A percentile compares a stretch with the other conserved stretches of the same genome.
Evolutionary conservation across 2,113 vertebrate species (phyloP).

Genomic region (Chaenogobius annularis): DNA sequence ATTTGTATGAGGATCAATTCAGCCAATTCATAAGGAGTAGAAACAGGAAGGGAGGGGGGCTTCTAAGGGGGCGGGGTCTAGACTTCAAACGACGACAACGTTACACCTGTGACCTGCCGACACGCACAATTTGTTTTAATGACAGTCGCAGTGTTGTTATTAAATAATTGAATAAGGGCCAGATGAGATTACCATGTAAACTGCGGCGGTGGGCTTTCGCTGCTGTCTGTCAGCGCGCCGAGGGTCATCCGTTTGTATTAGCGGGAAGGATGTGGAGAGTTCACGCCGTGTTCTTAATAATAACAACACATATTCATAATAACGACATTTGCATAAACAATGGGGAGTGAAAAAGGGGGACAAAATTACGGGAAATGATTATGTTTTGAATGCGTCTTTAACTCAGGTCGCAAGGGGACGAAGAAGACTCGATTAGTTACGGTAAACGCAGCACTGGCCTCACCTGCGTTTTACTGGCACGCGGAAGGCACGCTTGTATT

Average conservation of each 20-base stretch:
- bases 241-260: conserved; percentile 57
- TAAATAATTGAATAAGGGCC: conserved; percentile 74
- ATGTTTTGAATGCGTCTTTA: too few species aligned
- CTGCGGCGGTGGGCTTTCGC: conserved; percentile 46
- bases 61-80: conserved; percentile 36
- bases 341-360: too few species aligned
- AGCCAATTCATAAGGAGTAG: conserved; percentile 82
- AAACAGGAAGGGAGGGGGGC: conserved; percentile 29
- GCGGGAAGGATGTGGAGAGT: conserved; percentile 15
- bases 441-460: too few species aligned
- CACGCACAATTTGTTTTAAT: conserved; percentile 74
- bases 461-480: too few species aligned
- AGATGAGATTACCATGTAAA: conserved; percentile 72
- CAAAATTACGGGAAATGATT: too few species aligned
- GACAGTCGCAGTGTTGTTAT: conserved; percentile 72
- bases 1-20: conserved; percentile 88
- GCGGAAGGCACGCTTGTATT: too few species aligned
- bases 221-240: conserved; percentile 40
- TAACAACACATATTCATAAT: neutral
- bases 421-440: too few species aligned
- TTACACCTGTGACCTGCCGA: conserved; percentile 77
- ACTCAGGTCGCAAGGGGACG: too few species aligned
- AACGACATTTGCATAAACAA: too few species aligned
- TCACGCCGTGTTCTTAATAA: neutral
- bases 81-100: conserved; percentile 50